Evolutionary conservation across 35 echinoderm and acorn worm genomes (phyloP), one percentile per base, ranked within the genome.

Genomic region (Heliocidaris erythrogramma): DNA sequence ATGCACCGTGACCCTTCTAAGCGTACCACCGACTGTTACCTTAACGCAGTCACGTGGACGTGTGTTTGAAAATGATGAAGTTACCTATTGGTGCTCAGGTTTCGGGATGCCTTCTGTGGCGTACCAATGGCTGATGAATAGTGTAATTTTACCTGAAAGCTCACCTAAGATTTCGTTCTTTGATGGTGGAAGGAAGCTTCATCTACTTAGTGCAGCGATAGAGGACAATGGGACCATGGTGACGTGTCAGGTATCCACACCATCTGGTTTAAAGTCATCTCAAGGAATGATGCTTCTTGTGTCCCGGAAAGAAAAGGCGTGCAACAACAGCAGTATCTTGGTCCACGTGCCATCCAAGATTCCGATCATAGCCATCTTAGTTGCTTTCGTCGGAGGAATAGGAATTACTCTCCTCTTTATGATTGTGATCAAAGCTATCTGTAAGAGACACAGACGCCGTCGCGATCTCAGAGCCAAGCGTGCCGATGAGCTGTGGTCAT

Each of bases 21-120:
- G 4, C 30, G 87, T 89, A 18, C 4, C 24, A 24, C 87, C 87
- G 24, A 89, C 87, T 14, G 87, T 89, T 32, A 89, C 87, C 47
- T 42, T 89, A 42, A 48, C 3, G 14, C 31, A 42, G 32, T 89
- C 87, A 42, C 87, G 87, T 16, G 87, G 47, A 32, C 10, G 13
- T 48, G 87, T 89, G 16, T 31, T 42, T 89, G 87, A 89, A 48
- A 24, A 89, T 89, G 87, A 89, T 89, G 87, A 89, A 32, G 87
- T 89, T 8, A 89, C 87, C 31, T 42, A 16, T 13, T 42, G 87
- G 31, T 89, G 87, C 13, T 89, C 29, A 47, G 87, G 87, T 48
- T 16, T 42, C 32, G 87, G 87, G 87, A 89, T 89, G 87, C 87
- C 87, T 89, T 89, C 87, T 7, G 87, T 89, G 29, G 16, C 87